phyloP scores from a whole-genome alignment of 2,113 vertebrate species.

The Strix aluco region DNA sequence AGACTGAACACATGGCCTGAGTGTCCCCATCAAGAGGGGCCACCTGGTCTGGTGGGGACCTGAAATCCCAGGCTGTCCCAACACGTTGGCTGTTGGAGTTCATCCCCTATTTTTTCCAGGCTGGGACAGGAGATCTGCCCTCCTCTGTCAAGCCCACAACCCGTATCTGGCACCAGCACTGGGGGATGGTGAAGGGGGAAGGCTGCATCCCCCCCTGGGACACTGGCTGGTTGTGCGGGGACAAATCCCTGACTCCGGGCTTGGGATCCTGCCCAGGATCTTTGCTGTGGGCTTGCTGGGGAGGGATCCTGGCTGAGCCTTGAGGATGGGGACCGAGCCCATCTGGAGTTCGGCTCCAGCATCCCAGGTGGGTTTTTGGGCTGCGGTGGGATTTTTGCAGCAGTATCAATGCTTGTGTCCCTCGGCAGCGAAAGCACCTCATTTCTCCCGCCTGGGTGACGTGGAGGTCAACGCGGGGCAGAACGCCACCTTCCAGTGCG shows the following conservation, averaged over 20 bases:
- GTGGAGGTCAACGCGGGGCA: slow-evolving; percentile 97
- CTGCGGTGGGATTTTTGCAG: not conserved
- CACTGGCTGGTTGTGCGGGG: accelerated
- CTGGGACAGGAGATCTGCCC: not conserved
- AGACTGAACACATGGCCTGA: accelerated
- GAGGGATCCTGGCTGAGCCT: not conserved
- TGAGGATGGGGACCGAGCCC: not conserved
- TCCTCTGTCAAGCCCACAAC: not conserved
- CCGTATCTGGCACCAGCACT: not conserved
- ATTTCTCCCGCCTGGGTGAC: slow-evolving; percentile 93
- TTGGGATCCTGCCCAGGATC: not conserved
- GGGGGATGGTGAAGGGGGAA: not conserved
- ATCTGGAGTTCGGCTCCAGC: accelerated
- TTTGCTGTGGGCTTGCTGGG: not conserved
- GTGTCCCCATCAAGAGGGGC: not conserved
- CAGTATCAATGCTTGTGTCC: not conserved
- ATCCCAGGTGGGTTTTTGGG: not conserved
- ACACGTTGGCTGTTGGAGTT: not conserved
- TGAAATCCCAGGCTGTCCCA: not conserved
- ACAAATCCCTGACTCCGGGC: accelerated
- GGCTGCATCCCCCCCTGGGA: not conserved
- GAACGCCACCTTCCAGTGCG: slow-evolving; percentile 95
- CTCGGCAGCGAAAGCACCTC: slow-evolving; percentile 88
- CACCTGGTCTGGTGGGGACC: not conserved
- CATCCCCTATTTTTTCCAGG: not conserved